Conservation (phyloP, 2,113 vertebrate species). For the Agelaius phoeniceus region DNA sequence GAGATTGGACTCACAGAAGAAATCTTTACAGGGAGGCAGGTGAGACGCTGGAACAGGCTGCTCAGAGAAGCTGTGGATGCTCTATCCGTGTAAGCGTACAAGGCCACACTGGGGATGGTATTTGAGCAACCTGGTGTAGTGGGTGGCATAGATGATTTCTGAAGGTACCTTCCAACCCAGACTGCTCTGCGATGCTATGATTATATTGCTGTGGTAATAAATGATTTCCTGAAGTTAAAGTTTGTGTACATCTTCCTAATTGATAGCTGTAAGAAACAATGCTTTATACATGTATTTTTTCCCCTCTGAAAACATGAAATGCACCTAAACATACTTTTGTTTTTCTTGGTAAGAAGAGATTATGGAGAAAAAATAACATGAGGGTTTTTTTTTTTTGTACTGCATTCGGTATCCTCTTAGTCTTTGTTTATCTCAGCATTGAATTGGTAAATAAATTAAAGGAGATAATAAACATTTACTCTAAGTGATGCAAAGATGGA, state of each 20-base stretch:
- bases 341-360: background rate
- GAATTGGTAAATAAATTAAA: background rate
- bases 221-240: constrained; percentile 5
- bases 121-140: background rate
- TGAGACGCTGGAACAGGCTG: background rate
- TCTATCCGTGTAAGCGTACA: background rate
- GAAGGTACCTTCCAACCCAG: background rate
- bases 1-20: background rate
- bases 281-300: background rate
- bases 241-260: background rate
- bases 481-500: background rate
- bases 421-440: background rate
- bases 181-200: background rate
- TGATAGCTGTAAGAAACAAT: background rate
- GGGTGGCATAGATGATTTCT: background rate
- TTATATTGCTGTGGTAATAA: background rate
- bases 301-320: background rate
- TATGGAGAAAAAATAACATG: background rate
- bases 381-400: background rate
- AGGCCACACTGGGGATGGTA: background rate
- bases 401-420: background rate
- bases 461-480: background rate
- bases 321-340: background rate
- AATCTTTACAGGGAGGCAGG: background rate
- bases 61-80: background rate